These are phyloP conservation scores for Encarsia formosa DNA, from an alignment of 2,888 invertebrate genomes.

Conservation along the genomic window DNA sequence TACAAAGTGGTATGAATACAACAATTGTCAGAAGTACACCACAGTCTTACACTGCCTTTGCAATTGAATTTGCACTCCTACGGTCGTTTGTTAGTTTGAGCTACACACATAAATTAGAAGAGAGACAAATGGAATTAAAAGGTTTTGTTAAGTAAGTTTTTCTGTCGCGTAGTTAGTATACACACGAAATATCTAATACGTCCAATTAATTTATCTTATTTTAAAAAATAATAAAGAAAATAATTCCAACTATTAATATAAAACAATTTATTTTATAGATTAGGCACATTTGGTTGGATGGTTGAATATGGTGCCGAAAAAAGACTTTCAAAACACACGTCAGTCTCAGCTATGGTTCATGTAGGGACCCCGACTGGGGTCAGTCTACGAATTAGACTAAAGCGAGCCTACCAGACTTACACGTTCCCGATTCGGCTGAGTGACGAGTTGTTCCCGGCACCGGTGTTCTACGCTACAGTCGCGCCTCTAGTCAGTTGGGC, in stretches of 20 bases:
- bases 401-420: slow-evolving; percentile 82
- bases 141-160: slow-evolving; percentile 73
- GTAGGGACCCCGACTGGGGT: slow-evolving; percentile 87
- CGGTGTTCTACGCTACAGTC: slow-evolving; percentile 88
- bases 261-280: slow-evolving; percentile 51
- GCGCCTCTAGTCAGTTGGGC: slow-evolving; percentile 81
- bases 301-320: slow-evolving; percentile 91
- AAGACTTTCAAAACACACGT: slow-evolving; percentile 85
- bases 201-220: too few species aligned
- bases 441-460: slow-evolving; percentile 84
- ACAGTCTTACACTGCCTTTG: slow-evolving; percentile 45
- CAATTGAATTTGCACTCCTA: slow-evolving; percentile 77
- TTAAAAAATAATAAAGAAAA: background rate
- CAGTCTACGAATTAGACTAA: slow-evolving; percentile 78
- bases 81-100: slow-evolving; percentile 73
- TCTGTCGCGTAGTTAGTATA: background rate
- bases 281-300: slow-evolving; percentile 81
- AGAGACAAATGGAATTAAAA: slow-evolving; percentile 74
- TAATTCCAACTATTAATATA: background rate
- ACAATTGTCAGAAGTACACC: slow-evolving; percentile 72
- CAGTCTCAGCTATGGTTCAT: slow-evolving; percentile 77
- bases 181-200: background rate
- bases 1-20: slow-evolving; percentile 67
- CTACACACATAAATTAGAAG: slow-evolving; percentile 75
- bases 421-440: slow-evolving; percentile 86